These are phyloP conservation scores for Hesperia comma DNA, from an alignment of 2,888 invertebrate genomes.

Conservation along the genomic window DNA sequence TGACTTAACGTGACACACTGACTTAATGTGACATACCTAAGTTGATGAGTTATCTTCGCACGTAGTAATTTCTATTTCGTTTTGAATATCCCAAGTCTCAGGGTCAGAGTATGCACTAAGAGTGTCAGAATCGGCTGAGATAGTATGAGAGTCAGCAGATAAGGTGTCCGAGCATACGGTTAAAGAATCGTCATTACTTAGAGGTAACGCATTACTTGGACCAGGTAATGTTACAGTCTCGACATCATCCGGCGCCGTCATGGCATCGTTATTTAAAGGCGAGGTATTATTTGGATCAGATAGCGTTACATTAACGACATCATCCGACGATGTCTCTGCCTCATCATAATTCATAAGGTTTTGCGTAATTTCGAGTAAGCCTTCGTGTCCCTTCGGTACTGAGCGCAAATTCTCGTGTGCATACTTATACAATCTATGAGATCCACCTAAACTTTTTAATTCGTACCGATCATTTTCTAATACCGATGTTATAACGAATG, in stretches of 20 bases:
- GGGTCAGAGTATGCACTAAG: slow-evolving; percentile 23
- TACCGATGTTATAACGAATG: slow-evolving; percentile 19
- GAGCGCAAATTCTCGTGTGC: slow-evolving; percentile 27
- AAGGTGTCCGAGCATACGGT: slow-evolving; percentile 14
- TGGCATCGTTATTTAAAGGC: too few species aligned
- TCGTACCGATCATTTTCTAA: slow-evolving; percentile 36
- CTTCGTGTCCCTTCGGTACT: background rate
- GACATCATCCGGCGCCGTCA: too few species aligned
- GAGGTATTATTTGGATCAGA: background rate
- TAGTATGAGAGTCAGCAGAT: slow-evolving; percentile 13
- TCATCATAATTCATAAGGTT: slow-evolving; percentile 12
- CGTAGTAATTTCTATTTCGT: slow-evolving; percentile 3
- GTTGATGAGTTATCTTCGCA: background rate
- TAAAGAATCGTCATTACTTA: slow-evolving; percentile 1
- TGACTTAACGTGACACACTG: too few species aligned
- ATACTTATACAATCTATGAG: slow-evolving; percentile 27
- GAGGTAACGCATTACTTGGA: too few species aligned
- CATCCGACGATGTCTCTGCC: slow-evolving; percentile 9
- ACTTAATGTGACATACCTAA: slow-evolving; percentile 13
- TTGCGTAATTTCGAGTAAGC: background rate
- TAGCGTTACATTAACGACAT: background rate
- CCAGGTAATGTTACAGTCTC: too few species aligned
- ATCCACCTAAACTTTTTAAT: slow-evolving; percentile 9
- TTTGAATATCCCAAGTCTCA: slow-evolving; percentile 1
- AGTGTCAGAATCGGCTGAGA: slow-evolving; percentile 25